Base-by-base conservation (phyloP, 2,888 invertebrate genomes). In the Elegia similella region DNA sequence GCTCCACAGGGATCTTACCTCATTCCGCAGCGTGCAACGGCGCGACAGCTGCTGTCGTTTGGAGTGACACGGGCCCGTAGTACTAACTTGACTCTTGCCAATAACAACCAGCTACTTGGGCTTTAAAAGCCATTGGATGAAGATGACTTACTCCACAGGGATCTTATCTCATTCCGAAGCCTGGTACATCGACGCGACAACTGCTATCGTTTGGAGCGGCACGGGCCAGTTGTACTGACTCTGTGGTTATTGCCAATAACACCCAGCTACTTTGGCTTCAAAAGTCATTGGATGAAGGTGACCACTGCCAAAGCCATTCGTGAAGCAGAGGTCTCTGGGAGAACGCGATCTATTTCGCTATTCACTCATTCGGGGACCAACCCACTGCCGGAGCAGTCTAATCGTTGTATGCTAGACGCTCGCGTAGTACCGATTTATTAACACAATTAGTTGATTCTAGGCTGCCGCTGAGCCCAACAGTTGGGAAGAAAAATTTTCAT, bases 361-460 rank as follows among this genome's bases (percentile, higher is more conserved):
- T 12, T 38, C 12, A 38, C n/a, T n/a, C 13, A 10, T 16, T 16
- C 17, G 8, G 30, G 32, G 44, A 55, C 44, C 43, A 34, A 50
- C 38, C 23, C 5, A 23, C 23, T 23, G 5, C 23, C 23, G 23
- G 23, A 23, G 23, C n/a, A n/a, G n/a, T n/a, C n/a, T n/a, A n/a
- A 2, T 38, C 38, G 1, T n/a, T 12, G 10, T 38, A n/a, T 10
- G 38, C 38, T 6, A 10, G n/a, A 38, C 38, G 38, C 10, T 38
- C 38, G 38, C 38, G 38, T 12, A 38, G 38, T 38, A n/a, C 12
- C 38, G 38, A 38, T 38, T 5, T 38, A 38, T 2, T 55, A 29
- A 34, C 55, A 50, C 32, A 53, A 43, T 32, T 34, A 47, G 46
- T 38, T 7, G 29, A 23, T 42, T 44, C 23, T 30, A 42, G 6